Base-by-base conservation (phyloP, 2,797 vertebrate genomes). In the Anguilla marmorata region DNA sequence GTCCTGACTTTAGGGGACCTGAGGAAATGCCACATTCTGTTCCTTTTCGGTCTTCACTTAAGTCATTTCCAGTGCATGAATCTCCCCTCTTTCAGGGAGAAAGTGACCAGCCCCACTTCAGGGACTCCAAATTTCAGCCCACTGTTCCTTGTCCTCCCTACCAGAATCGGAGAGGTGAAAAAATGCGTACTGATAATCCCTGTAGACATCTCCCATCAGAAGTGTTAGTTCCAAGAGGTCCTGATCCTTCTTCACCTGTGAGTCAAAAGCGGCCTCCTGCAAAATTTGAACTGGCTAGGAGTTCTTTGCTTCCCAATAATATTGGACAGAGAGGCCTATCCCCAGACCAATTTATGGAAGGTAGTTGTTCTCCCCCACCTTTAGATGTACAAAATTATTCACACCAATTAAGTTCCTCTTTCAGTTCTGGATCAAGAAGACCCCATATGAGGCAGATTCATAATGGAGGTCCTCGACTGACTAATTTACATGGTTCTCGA, bases 261-360 rank as follows among this genome's bases (percentile, higher is more conserved):
- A 90, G 27, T 85, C 90, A 94, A 27, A 94, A 90, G 88, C 94
- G 90, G 79, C 90, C 91, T 90, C 95, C 93, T 2, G 94, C 94
- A 88, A 90, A 96, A 85, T 79, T 19, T 41, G 74, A 79, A 45
- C 89, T 89, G 50, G 94, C 93, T 91, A 92, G 94, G 2, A 94
- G 93, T 82, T 91, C 90, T 0, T 91, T 89, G 87, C 92, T 93
- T 84, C 16, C 41, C 30, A 87, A 85, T 89, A 86, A 90, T 85
- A 72, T 84, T 89, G 87, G 60, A 85, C 87, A 92, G 74, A 92
- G 91, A 85, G 95, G 93, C 76, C 93, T 92, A 90, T 92, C 92
- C 52, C 92, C 92, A 90, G 94, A 94, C 90, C 93, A 93, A 0
- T 93, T 94, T 93, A 48, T 93, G n/a, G 96, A 96, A 60, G 95